Evolutionary conservation across 2,113 vertebrate genomes (phyloP).

Genomic region (Nestor notabilis): DNA sequence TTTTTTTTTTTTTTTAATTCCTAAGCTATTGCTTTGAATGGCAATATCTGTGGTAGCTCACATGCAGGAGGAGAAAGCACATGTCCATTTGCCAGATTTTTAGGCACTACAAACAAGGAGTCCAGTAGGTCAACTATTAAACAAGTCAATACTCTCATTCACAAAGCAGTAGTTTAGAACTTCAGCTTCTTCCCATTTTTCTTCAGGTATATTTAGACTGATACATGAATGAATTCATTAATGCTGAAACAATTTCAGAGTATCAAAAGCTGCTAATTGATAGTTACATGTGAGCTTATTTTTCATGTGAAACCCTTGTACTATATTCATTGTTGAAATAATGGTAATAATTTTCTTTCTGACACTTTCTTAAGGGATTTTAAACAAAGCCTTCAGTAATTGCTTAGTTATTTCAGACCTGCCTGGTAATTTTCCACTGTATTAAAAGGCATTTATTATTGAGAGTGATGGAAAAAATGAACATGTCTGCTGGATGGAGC

Average conservation of each 20-base stretch:
- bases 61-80: background rate
- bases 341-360: conserved; percentile 68
- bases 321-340: conserved; percentile 56
- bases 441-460: conserved; percentile 68
- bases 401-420: conserved; percentile 71
- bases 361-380: conserved; percentile 65
- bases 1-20: background rate
- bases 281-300: conserved; percentile 66
- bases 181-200: background rate
- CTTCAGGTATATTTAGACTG: conserved; percentile 9
- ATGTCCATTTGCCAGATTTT: background rate
- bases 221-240: conserved; percentile 3
- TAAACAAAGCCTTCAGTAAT: conserved; percentile 73
- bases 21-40: background rate
- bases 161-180: background rate
- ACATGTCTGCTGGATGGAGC: conserved; percentile 34
- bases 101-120: background rate
- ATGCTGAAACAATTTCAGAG: conserved; percentile 41
- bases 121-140: background rate
- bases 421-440: conserved; percentile 73
- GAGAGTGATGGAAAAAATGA: conserved; percentile 33
- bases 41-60: background rate
- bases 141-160: background rate
- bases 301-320: conserved; percentile 39
- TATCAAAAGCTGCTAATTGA: conserved; percentile 67